These are phyloP conservation scores for Epinotia demarniana DNA, from an alignment of 2,888 invertebrate genomes.

Conservation along the genomic window DNA sequence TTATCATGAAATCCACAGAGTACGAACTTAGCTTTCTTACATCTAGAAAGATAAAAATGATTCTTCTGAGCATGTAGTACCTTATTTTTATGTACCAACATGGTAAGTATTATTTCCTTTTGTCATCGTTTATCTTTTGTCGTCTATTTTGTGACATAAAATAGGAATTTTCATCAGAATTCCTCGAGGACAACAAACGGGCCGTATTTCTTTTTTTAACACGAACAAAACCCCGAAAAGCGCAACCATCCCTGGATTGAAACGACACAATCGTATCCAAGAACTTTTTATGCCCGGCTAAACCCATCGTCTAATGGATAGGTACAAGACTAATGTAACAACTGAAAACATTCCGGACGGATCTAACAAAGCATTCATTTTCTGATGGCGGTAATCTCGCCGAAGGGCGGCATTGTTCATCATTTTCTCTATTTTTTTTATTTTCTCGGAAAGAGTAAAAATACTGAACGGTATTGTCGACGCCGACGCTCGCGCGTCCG, in stretches of 20 bases:
- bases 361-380: slow-evolving; percentile 83
- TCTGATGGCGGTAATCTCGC: slow-evolving; percentile 83
- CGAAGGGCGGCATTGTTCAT: slow-evolving; percentile 83
- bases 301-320: slow-evolving; percentile 71
- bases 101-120: background rate
- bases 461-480: slow-evolving; percentile 82
- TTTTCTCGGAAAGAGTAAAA: slow-evolving; percentile 80
- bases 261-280: slow-evolving; percentile 62
- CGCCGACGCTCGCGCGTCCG: slow-evolving; percentile 78
- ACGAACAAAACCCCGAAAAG: slow-evolving; percentile 40
- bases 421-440: slow-evolving; percentile 77
- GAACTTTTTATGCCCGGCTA: slow-evolving; percentile 67
- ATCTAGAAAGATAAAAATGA: background rate
- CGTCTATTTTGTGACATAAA: slow-evolving; percentile 13
- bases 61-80: background rate
- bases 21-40: background rate
- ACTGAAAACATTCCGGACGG: slow-evolving; percentile 78
- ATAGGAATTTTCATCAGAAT: slow-evolving; percentile 32
- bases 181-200: slow-evolving; percentile 7
- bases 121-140: background rate
- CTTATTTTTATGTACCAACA: background rate
- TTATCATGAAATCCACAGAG: background rate
- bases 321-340: slow-evolving; percentile 81
- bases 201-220: slow-evolving; percentile 18
- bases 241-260: slow-evolving; percentile 61